Evolutionary conservation across 2,888 invertebrate species (phyloP).

Genomic region (Cacoxenus indagator): DNA sequence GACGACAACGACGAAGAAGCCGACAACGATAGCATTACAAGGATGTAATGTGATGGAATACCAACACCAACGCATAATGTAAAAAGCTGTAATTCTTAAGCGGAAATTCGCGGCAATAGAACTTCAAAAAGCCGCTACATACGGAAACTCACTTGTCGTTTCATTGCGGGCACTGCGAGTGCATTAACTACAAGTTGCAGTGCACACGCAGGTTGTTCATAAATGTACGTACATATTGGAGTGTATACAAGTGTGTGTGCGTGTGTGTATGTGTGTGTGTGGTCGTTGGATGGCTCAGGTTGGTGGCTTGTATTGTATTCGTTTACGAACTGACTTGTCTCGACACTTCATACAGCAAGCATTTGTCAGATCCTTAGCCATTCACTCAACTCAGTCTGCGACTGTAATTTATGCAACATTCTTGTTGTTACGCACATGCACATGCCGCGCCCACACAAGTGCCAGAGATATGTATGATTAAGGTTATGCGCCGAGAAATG

Average conservation of each 20-base stretch:
- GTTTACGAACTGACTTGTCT: not conserved
- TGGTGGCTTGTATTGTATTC: not conserved
- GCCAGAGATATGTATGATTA: slow-evolving; percentile 11
- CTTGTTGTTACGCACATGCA: not conserved
- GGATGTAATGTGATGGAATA: not conserved
- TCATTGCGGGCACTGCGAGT: too few relatives aligned
- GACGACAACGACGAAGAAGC: not conserved
- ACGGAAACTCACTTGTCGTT: too few relatives aligned
- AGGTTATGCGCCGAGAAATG: slow-evolving; percentile 16
- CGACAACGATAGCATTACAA: not conserved
- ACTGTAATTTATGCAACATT: not conserved
- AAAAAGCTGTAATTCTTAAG: not conserved
- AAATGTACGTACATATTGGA: too few relatives aligned
- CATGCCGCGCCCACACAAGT: not conserved
- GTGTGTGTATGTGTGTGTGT: not conserved
- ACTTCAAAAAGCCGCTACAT: too few relatives aligned
- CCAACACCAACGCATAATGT: not conserved
- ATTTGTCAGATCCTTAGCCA: not conserved
- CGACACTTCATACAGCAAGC: not conserved
- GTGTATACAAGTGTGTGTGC: not conserved
- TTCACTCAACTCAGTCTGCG: not conserved
- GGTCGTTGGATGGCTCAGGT: not conserved
- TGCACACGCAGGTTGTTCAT: too few relatives aligned
- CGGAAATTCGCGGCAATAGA: not conserved
- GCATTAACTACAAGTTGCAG: too few relatives aligned